These are phyloP conservation scores for Galerucella calmariensis DNA, from an alignment of 2,888 invertebrate genomes.

Conservation along the genomic window DNA sequence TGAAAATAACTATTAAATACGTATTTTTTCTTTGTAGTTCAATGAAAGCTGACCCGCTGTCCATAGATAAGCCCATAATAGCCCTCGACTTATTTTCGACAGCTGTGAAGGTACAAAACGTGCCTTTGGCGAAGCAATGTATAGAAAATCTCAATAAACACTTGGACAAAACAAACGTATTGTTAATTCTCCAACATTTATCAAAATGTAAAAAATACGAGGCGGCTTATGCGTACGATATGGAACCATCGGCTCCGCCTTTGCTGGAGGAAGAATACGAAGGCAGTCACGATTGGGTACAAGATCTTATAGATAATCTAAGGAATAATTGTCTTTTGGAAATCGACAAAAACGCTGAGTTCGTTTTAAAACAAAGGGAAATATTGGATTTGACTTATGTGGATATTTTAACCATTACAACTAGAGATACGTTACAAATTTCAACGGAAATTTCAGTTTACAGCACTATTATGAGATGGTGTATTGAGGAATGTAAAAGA, in stretches of 20 bases:
- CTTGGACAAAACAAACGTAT: constrained; percentile 73
- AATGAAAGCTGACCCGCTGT: constrained; percentile 59
- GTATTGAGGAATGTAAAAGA: constrained; percentile 69
- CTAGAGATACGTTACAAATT: constrained; percentile 75
- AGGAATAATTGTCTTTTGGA: constrained; percentile 75
- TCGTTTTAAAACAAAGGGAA: constrained; percentile 68
- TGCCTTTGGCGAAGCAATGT: constrained; percentile 76
- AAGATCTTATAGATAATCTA: constrained; percentile 70
- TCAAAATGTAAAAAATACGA: constrained; percentile 56
- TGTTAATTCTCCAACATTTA: constrained; percentile 73
- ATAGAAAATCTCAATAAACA: constrained; percentile 74
- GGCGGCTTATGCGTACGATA: constrained; percentile 52
- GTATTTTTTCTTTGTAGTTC: constrained; percentile 55
- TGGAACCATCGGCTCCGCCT: constrained; percentile 62
- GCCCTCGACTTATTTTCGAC: constrained; percentile 79
- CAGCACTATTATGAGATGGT: constrained; percentile 73
- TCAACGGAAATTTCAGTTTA: constrained; percentile 72
- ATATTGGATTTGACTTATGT: constrained; percentile 73
- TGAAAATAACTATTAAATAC: background rate
- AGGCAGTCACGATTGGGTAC: constrained; percentile 54
- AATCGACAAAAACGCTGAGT: constrained; percentile 70
- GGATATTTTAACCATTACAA: constrained; percentile 74
- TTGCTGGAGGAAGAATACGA: constrained; percentile 58
- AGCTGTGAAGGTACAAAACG: constrained; percentile 79
- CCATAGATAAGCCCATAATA: constrained; percentile 63